Conservation (phyloP, 2,797 vertebrate species). For the Bradypus variegatus region DNA sequence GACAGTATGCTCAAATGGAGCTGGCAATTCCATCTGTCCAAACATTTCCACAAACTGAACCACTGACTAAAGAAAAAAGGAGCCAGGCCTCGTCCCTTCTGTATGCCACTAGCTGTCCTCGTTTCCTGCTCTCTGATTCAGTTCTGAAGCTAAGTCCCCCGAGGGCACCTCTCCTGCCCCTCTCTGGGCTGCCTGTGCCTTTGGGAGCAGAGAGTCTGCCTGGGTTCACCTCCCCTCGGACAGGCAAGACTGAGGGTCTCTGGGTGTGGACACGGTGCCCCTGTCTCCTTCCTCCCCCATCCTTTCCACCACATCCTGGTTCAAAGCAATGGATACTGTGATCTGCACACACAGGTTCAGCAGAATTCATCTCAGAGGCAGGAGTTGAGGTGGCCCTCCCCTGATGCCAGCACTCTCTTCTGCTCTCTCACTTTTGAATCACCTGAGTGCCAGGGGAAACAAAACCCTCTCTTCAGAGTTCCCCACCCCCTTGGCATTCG, state of each 20-base stretch:
- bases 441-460: background rate
- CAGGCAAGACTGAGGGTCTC: background rate
- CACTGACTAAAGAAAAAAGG: background rate
- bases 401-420: background rate
- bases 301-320: background rate
- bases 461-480: slow-evolving; percentile 30
- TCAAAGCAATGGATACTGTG: background rate
- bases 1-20: background rate
- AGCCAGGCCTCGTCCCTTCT: too few relatives aligned
- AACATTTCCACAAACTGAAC: background rate
- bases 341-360: background rate
- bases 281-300: background rate
- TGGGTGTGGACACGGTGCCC: too few relatives aligned
- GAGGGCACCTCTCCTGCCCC: background rate
- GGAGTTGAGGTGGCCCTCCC: background rate
- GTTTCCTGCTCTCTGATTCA: background rate
- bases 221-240: background rate
- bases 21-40: background rate
- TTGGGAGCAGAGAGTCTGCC: background rate
- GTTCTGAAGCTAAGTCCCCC: background rate
- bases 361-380: background rate
- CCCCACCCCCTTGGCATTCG: background rate
- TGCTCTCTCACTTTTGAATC: background rate
- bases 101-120: background rate
- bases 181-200: background rate